Evolutionary conservation across 2,797 vertebrate genomes (phyloP), one percentile per base, ranked within the genome.

Genomic region (Austrolebias charrua): DNA sequence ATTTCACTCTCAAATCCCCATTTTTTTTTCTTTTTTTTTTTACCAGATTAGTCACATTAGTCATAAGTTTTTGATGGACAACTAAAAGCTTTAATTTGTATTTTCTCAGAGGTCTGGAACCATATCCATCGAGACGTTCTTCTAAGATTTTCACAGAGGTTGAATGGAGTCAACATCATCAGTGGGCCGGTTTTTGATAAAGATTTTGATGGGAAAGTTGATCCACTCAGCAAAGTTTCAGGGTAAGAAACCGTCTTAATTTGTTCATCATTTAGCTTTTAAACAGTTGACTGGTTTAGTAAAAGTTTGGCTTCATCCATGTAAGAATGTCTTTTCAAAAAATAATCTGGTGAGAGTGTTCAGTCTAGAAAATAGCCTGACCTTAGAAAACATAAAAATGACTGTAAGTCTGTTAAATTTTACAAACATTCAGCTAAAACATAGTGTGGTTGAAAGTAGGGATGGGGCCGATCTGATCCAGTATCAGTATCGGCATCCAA

Each of bases 181-280:
- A 97, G 95, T 55, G 98, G 97, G 59, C 96, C 97, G 0, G 85
- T 96, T 75, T 99, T 98, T 19, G 98, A 99, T 80, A 80, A 90
- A 55, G 86, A 99, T 87, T 95, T 84, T 9, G 93, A 98, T 54
- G 97, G 98, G 46, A 92, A 84, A 71, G 93, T 93, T 66, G 96
- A 98, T 73, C 48, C 82, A 13, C 73, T 83, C 14, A 62, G 61
- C 47, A 73, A 81, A 53, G 76, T 88, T 55, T 67, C 64, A 46
- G 19, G 43, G 97, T 98, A 89, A 93, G n/a, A 11, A 19, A 18
- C 12, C 9, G 15, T 19, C 2, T 13, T 11, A 3, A 8, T 20
- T 5, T 19, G 11, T 31, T 56, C n/a, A 45, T 56, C 15, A 13
- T 40, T 13, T 40, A 40, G 12, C 2, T 12, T 12, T 40, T 40